Evolutionary conservation across 2,113 vertebrate genomes (phyloP), one percentile per base, ranked within the genome.

Genomic region (Turdus rufiventris): DNA sequence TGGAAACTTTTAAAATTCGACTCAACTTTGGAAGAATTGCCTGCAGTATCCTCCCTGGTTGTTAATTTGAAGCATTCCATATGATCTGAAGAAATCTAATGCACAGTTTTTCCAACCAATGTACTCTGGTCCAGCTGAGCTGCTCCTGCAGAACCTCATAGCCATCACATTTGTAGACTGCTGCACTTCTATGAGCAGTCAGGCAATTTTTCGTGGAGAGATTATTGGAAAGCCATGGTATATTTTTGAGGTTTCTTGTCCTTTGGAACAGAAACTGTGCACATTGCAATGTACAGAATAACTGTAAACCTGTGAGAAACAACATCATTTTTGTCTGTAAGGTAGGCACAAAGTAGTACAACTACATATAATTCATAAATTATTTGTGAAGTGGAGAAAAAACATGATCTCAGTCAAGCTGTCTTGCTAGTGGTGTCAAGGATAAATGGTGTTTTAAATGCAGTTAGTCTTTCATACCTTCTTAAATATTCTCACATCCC

Each of bases 401-500:
- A 82, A 88, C 84, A 74, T 24, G 0, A 16, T 57, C 83, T 65
- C 45, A 57, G 62, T 65, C 43, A 87, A 78, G 25, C 17, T 2
- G 1, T 73, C 54, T 84, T 4, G 2, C 56, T 61, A 51, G 25
- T 10, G 78, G 10, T 28, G 19, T 75, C n/a, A 86, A 85, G 26
- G 5, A 85, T 70, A 84, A 94, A 65, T 47, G 7, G 12, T 67
- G 38, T 75, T 95, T 93, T 47, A 91, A 73, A 72, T 83, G 34
- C 14, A 23, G 28, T 36, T 86, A 74, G 25, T 75, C 29, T 85
- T 51, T 38, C 8, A 19, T 45, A 26, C n/a, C 2, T 50, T 61
- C 90, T 95, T 62, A 94, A 95, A 62, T 13, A 79, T 63, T 43
- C 14, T 91, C 17, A 31, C 14, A 86, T 89, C 51, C 73, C 18